Conservation (phyloP, 2,113 vertebrate species). For the Anguilla japonica region DNA sequence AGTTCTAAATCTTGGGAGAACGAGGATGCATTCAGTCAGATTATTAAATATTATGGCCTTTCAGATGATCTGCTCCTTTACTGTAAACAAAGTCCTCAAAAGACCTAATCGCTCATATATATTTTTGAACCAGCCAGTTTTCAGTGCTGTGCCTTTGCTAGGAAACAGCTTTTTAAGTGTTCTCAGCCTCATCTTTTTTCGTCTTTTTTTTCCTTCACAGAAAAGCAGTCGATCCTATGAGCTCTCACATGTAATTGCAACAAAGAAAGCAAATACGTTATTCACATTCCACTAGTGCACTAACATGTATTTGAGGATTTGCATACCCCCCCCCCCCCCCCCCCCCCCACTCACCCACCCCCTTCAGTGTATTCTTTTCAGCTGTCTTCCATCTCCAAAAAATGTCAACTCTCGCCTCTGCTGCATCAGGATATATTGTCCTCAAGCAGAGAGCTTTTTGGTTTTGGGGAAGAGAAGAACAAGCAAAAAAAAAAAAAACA, state of each 20-base stretch:
- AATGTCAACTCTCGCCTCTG: not conserved
- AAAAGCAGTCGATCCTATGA: not conserved
- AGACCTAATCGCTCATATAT: not conserved
- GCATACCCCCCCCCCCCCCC: not conserved
- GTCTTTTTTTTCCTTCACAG: not conserved
- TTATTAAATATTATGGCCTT: conserved; percentile 11
- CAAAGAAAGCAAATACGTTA: not conserved
- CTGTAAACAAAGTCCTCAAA: conserved; percentile 18
- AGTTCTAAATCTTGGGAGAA: not conserved
- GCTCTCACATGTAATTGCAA: not conserved
- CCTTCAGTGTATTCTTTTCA: not conserved
- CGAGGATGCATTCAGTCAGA: conserved; percentile 13
- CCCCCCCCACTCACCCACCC: not conserved
- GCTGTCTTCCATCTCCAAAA: not conserved
- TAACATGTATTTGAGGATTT: not conserved
- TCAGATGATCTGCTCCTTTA: conserved; percentile 4
- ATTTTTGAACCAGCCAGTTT: not conserved
- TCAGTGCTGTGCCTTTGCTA: not conserved
- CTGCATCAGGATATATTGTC: not conserved
- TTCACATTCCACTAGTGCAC: not conserved
- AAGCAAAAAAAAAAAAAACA: not conserved
- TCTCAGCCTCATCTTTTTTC: not conserved
- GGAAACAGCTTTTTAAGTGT: not conserved
- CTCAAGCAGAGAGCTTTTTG: conserved; percentile 4
- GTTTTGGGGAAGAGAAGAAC: not conserved